phyloP scores from a whole-genome alignment of 2,113 vertebrate species.

The Labrus mixtus region DNA sequence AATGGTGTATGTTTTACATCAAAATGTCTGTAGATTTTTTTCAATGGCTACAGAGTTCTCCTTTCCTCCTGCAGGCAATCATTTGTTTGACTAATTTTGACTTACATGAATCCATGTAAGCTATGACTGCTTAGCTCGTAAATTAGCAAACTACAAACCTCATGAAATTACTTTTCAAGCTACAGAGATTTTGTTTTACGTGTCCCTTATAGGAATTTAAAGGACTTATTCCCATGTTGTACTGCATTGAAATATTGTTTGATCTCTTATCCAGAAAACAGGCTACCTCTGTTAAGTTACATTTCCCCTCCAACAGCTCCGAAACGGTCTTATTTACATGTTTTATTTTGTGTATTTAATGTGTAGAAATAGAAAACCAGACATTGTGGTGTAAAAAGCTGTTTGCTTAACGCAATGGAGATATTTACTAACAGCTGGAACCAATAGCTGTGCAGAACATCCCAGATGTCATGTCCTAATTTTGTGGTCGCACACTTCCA shows the following conservation, averaged over 20 bases:
- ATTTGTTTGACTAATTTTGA: neutral
- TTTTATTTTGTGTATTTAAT: constrained; percentile 48
- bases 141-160: neutral
- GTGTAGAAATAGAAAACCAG: constrained; percentile 53
- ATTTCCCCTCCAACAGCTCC: constrained; percentile 4
- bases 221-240: neutral
- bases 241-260: neutral
- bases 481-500: neutral
- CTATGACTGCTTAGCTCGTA: neutral
- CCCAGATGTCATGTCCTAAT: constrained; percentile 22
- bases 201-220: neutral
- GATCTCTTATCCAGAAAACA: neutral
- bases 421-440: constrained; percentile 56
- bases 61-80: neutral
- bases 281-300: constrained; percentile 7
- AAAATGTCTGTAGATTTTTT: too few species aligned
- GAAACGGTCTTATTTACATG: constrained; percentile 26
- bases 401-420: constrained; percentile 45
- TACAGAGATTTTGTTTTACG: neutral
- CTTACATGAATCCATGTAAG: neutral
- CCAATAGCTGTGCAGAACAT: constrained; percentile 27
- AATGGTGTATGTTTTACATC: too few species aligned
- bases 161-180: neutral
- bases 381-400: constrained; percentile 53
- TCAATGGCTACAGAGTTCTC: too few species aligned